phyloP scores from a whole-genome alignment of 2,797 vertebrate species.

The Simalia tracyae region DNA sequence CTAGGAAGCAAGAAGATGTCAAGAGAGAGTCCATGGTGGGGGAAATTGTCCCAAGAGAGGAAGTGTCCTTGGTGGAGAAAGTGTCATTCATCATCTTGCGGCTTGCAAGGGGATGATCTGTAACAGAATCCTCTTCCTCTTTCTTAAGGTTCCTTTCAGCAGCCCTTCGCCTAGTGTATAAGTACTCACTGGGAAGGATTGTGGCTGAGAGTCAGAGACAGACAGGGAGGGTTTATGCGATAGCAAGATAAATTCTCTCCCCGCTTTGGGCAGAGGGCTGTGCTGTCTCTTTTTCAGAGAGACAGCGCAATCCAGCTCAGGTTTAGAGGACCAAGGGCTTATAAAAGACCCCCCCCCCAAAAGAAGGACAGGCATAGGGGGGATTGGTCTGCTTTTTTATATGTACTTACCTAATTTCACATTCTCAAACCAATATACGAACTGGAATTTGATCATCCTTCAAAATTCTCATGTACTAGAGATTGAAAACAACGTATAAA shows the following conservation, averaged over 20 bases:
- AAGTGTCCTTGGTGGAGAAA: neutral
- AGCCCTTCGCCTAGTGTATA: neutral
- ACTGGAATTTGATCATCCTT: neutral
- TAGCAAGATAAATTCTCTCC: conserved; percentile 27
- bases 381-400: neutral
- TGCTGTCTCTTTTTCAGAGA: neutral
- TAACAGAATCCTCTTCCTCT: neutral
- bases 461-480: neutral
- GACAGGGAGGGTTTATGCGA: conserved; percentile 27
- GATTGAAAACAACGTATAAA: neutral
- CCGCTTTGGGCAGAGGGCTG: neutral
- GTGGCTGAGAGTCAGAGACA: conserved; percentile 21
- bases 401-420: neutral
- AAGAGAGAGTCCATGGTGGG: conserved; percentile 9
- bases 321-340: neutral
- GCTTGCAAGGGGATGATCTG: neutral
- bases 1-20: conserved; percentile 13
- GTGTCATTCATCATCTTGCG: conserved; percentile 12
- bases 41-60: neutral
- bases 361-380: neutral
- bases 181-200: conserved; percentile 11
- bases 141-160: neutral
- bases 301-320: neutral
- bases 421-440: neutral
- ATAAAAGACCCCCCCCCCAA: neutral